These are phyloP conservation scores for Paramormyrops hopkinsi DNA, from an alignment of 2,797 vertebrate species.

Conservation along the genomic window DNA sequence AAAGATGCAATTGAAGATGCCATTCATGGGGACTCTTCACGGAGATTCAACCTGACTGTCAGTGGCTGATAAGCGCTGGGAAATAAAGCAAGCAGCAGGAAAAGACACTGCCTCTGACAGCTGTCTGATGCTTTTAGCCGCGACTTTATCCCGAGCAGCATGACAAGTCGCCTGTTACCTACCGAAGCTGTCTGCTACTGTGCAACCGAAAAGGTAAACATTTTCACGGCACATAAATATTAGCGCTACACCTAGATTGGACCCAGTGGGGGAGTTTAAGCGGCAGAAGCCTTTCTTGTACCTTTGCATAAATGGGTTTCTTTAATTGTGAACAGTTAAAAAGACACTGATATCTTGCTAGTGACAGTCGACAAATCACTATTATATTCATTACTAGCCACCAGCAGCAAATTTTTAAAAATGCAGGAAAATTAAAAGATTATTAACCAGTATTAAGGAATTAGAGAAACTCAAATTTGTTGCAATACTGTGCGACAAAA, in stretches of 20 bases:
- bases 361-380: neutral
- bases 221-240: neutral
- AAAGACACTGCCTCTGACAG: neutral
- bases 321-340: neutral
- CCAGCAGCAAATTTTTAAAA: neutral
- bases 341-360: neutral
- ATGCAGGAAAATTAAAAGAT: neutral
- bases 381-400: neutral
- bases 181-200: neutral
- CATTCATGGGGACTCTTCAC: neutral
- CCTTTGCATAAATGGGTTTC: neutral
- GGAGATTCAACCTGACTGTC: conserved; percentile 2
- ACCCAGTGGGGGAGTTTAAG: neutral
- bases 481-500: neutral
- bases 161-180: conserved; percentile 9
- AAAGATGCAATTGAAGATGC: neutral
- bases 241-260: neutral
- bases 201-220: conserved; percentile 5
- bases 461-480: neutral
- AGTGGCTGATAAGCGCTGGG: conserved; percentile 15
- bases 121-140: neutral
- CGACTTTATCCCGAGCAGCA: neutral
- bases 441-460: neutral
- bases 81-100: conserved; percentile 7
- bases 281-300: neutral